Evolutionary conservation across 2,888 invertebrate genomes (phyloP).

Genomic region (Rhodophaea formosa): DNA sequence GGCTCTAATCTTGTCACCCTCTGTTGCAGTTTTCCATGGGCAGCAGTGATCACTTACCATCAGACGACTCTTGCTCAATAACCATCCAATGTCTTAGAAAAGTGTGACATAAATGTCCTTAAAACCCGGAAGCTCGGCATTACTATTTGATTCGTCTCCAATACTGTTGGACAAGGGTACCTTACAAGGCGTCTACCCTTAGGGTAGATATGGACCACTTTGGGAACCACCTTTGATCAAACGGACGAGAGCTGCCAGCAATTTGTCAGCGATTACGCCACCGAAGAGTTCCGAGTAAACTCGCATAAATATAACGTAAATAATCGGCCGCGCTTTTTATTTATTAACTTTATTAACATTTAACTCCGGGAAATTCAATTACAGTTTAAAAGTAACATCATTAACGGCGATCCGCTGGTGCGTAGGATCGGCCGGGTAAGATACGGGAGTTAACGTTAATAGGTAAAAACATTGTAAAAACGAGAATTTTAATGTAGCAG

Average conservation of each 20-base stretch:
- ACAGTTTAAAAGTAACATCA: conserved; percentile 18
- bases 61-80: too few species aligned
- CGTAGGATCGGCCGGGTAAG: background rate
- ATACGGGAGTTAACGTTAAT: background rate
- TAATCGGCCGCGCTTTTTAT: conserved; percentile 33
- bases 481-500: background rate
- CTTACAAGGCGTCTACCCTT: too few species aligned
- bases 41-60: too few species aligned
- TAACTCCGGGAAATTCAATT: conserved; percentile 40
- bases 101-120: too few species aligned
- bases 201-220: too few species aligned
- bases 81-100: too few species aligned
- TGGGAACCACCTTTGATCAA: conserved; percentile 23
- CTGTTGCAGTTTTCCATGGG: too few species aligned
- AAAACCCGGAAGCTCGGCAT: too few species aligned
- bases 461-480: background rate
- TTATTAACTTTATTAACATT: conserved; percentile 33
- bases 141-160: too few species aligned
- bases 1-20: too few species aligned
- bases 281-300: conserved; percentile 47
- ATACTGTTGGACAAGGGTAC: too few species aligned
- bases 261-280: conserved; percentile 52
- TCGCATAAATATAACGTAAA: conserved; percentile 54
- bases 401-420: background rate
- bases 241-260: conserved; percentile 30